These are phyloP conservation scores for Lepidotrigona ventralis DNA, from an alignment of 1,140 invertebrate genomes.

Conservation along the genomic window DNA sequence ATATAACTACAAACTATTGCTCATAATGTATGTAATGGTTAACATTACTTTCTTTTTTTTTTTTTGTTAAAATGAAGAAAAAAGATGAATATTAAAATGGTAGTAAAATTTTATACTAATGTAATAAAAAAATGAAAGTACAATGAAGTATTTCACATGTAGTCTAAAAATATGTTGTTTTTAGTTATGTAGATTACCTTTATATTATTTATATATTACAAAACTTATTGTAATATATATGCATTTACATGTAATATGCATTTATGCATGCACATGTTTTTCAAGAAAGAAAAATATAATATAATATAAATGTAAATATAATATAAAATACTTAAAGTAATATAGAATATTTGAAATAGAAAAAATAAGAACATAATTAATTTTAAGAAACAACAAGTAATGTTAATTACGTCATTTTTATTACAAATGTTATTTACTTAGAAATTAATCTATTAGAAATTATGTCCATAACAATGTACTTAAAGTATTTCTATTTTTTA, in stretches of 20 bases:
- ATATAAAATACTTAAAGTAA: neutral
- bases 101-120: neutral
- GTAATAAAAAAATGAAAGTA: neutral
- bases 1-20: neutral
- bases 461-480: neutral
- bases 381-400: neutral
- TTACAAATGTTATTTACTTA: neutral
- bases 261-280: neutral
- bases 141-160: neutral
- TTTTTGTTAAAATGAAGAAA: neutral
- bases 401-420: neutral
- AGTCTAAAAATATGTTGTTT: neutral
- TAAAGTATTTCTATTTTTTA: neutral
- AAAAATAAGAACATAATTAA: neutral
- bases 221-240: neutral
- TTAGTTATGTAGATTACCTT: neutral
- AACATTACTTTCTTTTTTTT: neutral
- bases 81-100: neutral
- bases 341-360: neutral
- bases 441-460: neutral
- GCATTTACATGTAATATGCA: neutral
- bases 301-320: neutral
- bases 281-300: neutral
- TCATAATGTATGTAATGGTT: neutral
- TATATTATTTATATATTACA: neutral